Conservation (phyloP, 2,113 vertebrate species). For the Triplophysa tibetana region DNA sequence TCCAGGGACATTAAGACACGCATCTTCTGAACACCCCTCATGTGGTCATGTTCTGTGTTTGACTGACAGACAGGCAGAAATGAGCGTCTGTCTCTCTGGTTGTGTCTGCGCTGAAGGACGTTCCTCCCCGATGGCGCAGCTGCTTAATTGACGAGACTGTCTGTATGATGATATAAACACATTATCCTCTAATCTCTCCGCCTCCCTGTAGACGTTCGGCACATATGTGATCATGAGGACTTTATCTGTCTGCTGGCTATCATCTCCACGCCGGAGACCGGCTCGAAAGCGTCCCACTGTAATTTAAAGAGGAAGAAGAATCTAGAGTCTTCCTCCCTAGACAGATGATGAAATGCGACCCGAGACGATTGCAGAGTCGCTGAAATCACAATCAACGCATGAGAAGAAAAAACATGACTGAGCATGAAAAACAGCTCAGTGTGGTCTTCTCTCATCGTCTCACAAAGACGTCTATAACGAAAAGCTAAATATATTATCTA, state of each 20-base stretch:
- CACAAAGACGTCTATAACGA: not conserved
- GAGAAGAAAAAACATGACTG: not conserved
- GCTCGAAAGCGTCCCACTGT: not conserved
- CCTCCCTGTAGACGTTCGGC: conserved; percentile 37
- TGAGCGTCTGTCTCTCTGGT: conserved; percentile 6
- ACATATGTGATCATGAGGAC: conserved; percentile 30
- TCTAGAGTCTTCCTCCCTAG: conserved; percentile 20
- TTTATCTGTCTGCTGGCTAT: not conserved
- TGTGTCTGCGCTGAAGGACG: conserved; percentile 22
- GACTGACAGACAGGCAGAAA: conserved; percentile 32
- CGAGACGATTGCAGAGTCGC: conserved; percentile 18
- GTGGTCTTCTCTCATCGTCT: not conserved
- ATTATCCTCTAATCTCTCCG: conserved; percentile 39
- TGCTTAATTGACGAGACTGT: conserved; percentile 42
- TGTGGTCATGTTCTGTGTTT: not conserved
- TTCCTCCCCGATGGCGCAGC: conserved; percentile 7
- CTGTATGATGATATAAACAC: conserved; percentile 45
- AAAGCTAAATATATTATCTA: no score
- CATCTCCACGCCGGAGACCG: not conserved
- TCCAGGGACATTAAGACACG: not conserved
- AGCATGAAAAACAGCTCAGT: not conserved
- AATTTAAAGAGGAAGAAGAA: conserved; percentile 33
- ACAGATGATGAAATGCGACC: conserved; percentile 27
- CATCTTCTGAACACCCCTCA: not conserved
- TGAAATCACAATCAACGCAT: conserved; percentile 1